A percentile compares a stretch with the other conserved stretches of the same genome.
phyloP scores from a whole-genome alignment of 2,888 invertebrate species.

The Ellobium chinense region DNA sequence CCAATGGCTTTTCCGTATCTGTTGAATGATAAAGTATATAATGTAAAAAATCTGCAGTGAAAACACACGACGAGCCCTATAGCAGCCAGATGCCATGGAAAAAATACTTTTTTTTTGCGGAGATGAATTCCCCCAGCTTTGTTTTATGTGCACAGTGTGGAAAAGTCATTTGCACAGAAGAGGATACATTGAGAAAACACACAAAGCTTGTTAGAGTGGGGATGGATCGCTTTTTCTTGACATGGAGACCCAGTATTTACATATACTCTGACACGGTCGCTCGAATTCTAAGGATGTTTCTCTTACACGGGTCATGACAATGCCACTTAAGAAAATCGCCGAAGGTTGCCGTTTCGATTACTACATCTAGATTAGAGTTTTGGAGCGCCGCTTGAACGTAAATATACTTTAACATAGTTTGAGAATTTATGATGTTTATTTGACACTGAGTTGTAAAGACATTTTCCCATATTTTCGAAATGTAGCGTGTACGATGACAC shows the following conservation, averaged over 20 bases:
- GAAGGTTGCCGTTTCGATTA: too few species aligned
- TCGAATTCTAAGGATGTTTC: too few species aligned
- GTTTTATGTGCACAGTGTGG: neutral
- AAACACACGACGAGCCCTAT: neutral
- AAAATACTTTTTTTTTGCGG: too few species aligned
- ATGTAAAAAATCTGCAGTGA: neutral
- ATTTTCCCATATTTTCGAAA: too few species aligned
- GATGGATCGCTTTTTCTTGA: conserved; percentile 24
- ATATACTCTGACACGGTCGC: neutral
- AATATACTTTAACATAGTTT: too few species aligned
- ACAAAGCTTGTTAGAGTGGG: conserved; percentile 8
- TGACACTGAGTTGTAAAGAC: too few species aligned
- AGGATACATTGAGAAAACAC: neutral
- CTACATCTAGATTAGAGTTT: too few species aligned
- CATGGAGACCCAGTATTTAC: neutral
- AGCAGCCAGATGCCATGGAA: neutral
- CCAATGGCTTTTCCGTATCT: neutral
- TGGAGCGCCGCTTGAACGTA: too few species aligned
- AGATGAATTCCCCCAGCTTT: neutral
- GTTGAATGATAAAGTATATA: neutral
- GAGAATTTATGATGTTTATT: too few species aligned
- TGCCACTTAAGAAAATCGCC: too few species aligned
- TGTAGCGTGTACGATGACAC: too few species aligned
- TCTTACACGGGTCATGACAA: too few species aligned
- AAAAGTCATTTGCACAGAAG: neutral